phyloP scores from a whole-genome alignment of 2,888 invertebrate genomes.

The Hirtodrosophila duncani region DNA sequence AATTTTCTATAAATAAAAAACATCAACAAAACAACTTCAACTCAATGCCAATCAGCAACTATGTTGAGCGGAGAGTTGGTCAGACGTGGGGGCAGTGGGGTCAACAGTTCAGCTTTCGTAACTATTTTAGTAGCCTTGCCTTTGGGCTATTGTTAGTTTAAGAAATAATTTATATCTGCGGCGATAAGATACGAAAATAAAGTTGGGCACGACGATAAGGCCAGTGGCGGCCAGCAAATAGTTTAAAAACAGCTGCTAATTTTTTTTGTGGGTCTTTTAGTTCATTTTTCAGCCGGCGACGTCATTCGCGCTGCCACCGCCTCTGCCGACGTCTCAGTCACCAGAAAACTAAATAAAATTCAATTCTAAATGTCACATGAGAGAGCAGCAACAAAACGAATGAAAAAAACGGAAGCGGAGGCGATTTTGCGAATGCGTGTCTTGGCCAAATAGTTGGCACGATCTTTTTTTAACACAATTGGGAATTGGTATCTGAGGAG shows the following conservation, averaged over 20 bases:
- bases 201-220: too few relatives aligned
- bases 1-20: conserved; percentile 75
- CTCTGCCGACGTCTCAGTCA: conserved; percentile 30
- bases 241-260: conserved; percentile 3
- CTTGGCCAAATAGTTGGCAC: conserved; percentile 54
- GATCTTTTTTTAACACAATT: conserved; percentile 60
- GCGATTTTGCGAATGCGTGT: conserved; percentile 49
- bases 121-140: conserved; percentile 13
- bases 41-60: conserved; percentile 16
- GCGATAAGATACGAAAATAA: conserved; percentile 6
- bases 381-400: conserved; percentile 1
- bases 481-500: conserved; percentile 13
- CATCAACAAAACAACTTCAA: conserved; percentile 39
- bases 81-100: not conserved
- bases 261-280: conserved; percentile 7
- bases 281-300: conserved; percentile 7
- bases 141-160: too few relatives aligned
- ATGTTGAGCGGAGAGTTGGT: too few relatives aligned
- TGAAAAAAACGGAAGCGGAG: conserved; percentile 35
- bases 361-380: conserved; percentile 55
- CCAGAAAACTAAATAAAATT: conserved; percentile 30
- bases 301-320: conserved; percentile 12
- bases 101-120: conserved; percentile 30
- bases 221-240: conserved; percentile 3
- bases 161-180: not conserved